phyloP scores from a whole-genome alignment of 2,797 vertebrate species.

The Periophthalmus magnuspinnatus region DNA sequence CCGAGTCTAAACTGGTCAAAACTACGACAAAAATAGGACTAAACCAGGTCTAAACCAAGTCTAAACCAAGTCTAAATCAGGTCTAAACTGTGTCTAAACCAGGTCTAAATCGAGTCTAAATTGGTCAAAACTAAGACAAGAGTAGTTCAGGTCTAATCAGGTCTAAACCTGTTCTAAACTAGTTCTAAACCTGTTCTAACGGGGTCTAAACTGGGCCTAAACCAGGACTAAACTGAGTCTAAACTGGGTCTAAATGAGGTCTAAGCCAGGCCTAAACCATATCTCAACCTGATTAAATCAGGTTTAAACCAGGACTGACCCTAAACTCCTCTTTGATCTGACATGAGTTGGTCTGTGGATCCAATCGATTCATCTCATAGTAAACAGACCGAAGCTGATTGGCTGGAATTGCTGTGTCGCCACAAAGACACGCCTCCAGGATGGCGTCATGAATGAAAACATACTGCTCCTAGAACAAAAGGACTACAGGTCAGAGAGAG shows the following conservation, averaged over 20 bases:
- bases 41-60: background rate
- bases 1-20: background rate
- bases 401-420: slow-evolving; percentile 90
- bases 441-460: slow-evolving; percentile 98
- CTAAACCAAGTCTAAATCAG: background rate
- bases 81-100: background rate
- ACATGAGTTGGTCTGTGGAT: slow-evolving; percentile 96
- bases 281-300: background rate
- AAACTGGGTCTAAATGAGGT: too few relatives aligned
- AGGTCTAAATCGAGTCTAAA: background rate
- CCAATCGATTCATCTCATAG: slow-evolving; percentile 96
- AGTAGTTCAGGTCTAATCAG: too few relatives aligned
- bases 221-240: too few relatives aligned
- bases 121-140: too few relatives aligned
- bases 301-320: slow-evolving; percentile 61
- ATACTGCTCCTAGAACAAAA: slow-evolving; percentile 87
- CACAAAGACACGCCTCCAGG: slow-evolving; percentile 96
- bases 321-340: slow-evolving; percentile 98
- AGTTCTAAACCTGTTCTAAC: too few relatives aligned
- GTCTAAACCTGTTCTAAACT: background rate
- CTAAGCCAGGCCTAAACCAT: background rate
- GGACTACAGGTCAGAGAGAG: background rate
- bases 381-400: slow-evolving; percentile 93
- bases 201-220: background rate
- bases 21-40: too few relatives aligned